Percentiles rank a stretch among this genome's conserved stretches.
Conservation (phyloP, 2,797 vertebrate species). For the Silurus aristotelis region DNA sequence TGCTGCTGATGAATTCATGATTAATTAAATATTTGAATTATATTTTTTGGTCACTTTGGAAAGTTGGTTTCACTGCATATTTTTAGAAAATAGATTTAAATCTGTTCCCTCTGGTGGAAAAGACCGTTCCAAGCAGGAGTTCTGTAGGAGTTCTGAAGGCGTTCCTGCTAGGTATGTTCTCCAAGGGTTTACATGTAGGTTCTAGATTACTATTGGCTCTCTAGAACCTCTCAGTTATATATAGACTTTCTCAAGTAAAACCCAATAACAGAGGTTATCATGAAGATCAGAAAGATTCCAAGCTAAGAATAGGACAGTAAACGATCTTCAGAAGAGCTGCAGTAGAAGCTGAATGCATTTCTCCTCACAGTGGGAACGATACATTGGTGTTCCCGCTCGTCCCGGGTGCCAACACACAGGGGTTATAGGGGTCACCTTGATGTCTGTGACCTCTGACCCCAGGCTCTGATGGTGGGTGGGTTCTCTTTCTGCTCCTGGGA, state of each 20-base stretch:
- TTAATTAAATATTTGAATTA: background rate
- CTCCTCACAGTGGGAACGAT: slow-evolving; percentile 5
- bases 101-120: background rate
- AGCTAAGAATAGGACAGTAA: background rate
- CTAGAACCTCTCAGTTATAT: background rate
- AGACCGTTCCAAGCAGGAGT: background rate
- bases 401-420: slow-evolving; percentile 23
- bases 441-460: slow-evolving; percentile 66
- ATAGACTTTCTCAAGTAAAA: background rate
- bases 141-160: background rate
- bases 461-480: slow-evolving; percentile 63
- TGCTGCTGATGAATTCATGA: background rate
- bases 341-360: background rate
- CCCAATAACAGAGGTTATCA: background rate
- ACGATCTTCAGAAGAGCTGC: background rate
- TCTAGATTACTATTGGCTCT: background rate
- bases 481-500: slow-evolving; percentile 69
- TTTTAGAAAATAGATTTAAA: background rate
- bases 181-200: background rate
- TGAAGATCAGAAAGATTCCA: background rate
- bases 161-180: background rate
- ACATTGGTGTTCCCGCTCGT: background rate
- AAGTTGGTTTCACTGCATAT: background rate
- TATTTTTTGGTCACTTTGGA: background rate
- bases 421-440: slow-evolving; percentile 62